Base-by-base conservation (phyloP, 1,140 invertebrate species). In the Tyrophagus putrescentiae region DNA sequence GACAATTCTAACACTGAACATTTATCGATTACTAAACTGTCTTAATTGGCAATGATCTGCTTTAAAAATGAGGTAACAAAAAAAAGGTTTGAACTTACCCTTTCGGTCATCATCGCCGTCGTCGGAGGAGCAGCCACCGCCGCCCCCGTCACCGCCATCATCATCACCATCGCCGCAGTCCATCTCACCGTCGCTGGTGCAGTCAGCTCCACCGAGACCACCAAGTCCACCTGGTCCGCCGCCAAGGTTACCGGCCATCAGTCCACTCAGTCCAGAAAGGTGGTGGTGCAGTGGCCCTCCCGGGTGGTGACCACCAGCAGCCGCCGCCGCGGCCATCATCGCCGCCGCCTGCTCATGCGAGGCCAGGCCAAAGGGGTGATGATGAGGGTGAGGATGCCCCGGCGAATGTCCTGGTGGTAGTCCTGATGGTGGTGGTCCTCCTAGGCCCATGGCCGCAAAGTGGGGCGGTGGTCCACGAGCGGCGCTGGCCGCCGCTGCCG, bases 41-140 rank as follows among this genome's bases (percentile, higher is more conserved):
- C 25, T 42, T 42, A 21, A 21, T 3, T 42, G 18, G 2, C 18
- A 1, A 42, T 42, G 3, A 42, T 42, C 41, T 21, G 4, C 41
- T 4, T 4, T 21, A 42, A 42, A 42, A 42, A 42, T 21, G 18
- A n/a, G 25, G 25, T 42, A 42, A 42, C 25, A n/a, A 21, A n/a
- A 2, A 42, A 23, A 5, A 23, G 25, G 3, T 23, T 42, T 42
- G 2, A 42, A 23, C 18, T 42, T 42, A 21, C 25, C n/a, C 11
- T n/a, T 39, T 13, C 36, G 11, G 9, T 54, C 52, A 25, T 54
- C 52, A 13, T 54, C 52, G 25, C 52, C 52, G 31, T 54, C 52
- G 25, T 13, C 39, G 3, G 52, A 54, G 32, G 52, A 54, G 25
- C 52, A 54, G 27, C 9, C 2, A 54, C 39, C 52, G 21, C 39